These are phyloP conservation scores for Drosophila parthenogenetica DNA, from an alignment of 2,888 invertebrate species.

Conservation along the genomic window DNA sequence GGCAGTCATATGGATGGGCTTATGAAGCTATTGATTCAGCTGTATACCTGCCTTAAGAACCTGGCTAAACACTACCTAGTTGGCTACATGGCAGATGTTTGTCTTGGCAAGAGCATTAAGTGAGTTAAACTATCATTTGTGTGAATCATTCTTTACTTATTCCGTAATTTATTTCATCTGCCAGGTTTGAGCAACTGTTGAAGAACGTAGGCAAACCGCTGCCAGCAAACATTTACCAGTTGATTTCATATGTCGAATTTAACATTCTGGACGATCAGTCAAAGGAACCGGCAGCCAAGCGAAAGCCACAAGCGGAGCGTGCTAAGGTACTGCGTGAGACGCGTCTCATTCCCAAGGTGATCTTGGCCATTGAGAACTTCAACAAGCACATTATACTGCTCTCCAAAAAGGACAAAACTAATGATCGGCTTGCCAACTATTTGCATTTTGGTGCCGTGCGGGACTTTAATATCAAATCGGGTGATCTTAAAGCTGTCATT, in stretches of 20 bases:
- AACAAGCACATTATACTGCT: slow-evolving; percentile 87
- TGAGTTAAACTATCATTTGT: slow-evolving; percentile 46
- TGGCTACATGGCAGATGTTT: slow-evolving; percentile 84
- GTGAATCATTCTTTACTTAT: neutral
- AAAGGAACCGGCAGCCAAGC: slow-evolving; percentile 68
- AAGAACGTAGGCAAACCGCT: slow-evolving; percentile 87
- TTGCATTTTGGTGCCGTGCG: slow-evolving; percentile 87
- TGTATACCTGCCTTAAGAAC: slow-evolving; percentile 86
- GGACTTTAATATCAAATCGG: slow-evolving; percentile 87
- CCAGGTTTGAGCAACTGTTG: slow-evolving; percentile 86
- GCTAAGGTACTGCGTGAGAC: slow-evolving; percentile 87
- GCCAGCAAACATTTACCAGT: slow-evolving; percentile 86
- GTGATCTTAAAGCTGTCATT: slow-evolving; percentile 86
- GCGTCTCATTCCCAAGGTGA: slow-evolving; percentile 87
- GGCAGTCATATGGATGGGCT: slow-evolving; percentile 86
- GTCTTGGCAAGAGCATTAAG: slow-evolving; percentile 75
- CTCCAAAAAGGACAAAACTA: slow-evolving; percentile 87
- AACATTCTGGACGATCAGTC: slow-evolving; percentile 80
- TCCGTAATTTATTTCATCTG: neutral
- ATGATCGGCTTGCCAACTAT: slow-evolving; percentile 85
- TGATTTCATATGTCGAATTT: slow-evolving; percentile 87
- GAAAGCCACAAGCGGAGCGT: slow-evolving; percentile 84
- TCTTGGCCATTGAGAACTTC: slow-evolving; percentile 88
- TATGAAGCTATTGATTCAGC: slow-evolving; percentile 86
- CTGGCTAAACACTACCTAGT: slow-evolving; percentile 87